Evolutionary conservation across 2,888 invertebrate genomes (phyloP).

Genomic region (Orthosia cruda): DNA sequence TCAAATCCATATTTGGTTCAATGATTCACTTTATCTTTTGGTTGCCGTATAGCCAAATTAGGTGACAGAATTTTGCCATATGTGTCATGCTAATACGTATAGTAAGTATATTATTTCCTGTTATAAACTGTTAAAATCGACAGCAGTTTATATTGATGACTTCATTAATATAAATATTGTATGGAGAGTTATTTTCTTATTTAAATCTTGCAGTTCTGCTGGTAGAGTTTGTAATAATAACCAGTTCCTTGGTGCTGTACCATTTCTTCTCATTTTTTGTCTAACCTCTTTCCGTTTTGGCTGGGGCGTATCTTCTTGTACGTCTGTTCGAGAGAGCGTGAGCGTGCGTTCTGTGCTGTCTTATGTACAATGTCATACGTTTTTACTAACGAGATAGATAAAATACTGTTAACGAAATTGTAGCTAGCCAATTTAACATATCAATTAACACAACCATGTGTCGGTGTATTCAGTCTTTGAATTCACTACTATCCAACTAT

Average conservation of each 20-base stretch:
- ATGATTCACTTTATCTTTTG: conserved; percentile 58
- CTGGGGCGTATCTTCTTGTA: no score
- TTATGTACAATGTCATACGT: no score
- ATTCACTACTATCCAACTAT: background rate
- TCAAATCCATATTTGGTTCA: conserved; percentile 36
- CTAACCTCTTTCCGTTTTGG: no score
- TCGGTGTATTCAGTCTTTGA: background rate
- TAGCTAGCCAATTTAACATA: background rate
- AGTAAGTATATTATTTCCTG: conserved; percentile 21
- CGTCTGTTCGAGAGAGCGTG: no score
- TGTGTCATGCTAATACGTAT: conserved; percentile 14
- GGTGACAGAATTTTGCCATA: conserved; percentile 42
- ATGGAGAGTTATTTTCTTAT: no score
- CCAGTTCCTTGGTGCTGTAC: no score
- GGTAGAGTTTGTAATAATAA: no score
- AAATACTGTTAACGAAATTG: background rate
- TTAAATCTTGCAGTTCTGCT: no score
- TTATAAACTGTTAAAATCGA: background rate
- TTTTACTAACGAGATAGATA: background rate
- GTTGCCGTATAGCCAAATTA: conserved; percentile 35
- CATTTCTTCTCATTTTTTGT: no score
- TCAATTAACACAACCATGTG: background rate
- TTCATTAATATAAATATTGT: background rate
- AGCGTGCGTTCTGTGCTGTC: no score
- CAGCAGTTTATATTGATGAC: conserved; percentile 11